Base-by-base conservation (phyloP, 2,797 vertebrate genomes). In the Botia almorhae region DNA sequence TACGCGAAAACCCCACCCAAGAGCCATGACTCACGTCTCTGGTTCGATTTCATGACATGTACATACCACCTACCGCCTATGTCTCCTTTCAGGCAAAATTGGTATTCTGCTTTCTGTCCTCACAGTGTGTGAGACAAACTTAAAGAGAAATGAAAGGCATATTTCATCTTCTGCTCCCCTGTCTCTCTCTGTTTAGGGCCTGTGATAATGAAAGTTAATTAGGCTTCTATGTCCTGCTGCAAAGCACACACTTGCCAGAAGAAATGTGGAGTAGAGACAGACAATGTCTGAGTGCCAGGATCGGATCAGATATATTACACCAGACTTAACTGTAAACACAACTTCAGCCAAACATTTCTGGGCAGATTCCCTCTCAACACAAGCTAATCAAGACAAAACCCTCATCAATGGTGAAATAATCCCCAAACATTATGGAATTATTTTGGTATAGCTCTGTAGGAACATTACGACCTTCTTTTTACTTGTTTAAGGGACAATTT, bases 161-260 rank as follows among this genome's bases (percentile, higher is more conserved):
- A 74, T 81, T 75, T 72, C 58, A 58, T 79, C 68, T 69, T 69
- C 53, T 50, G 26, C 71, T 14, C 68, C 60, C 33, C 23, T 60
- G 71, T 68, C 78, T 82, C 55, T 65, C 55, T 85, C 86, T 84
- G 82, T 88, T 90, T 87, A 84, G 87, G 86, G 85, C 80, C 78
- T 70, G 83, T 83, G 88, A 89, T 90, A 91, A 93, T 91, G 86
- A 89, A 90, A 92, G 86, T 88, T 81, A 91, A 93, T 92, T 91
- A 91, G 78, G 80, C 85, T 78, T 74, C 53, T 68, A 68, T 84
- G 86, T 87, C 89, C 78, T 87, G 84, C 84, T 82, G 78, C 82
- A 74, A 58, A 74, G 72, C 78, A 67, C 33, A 67, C 51, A 48
- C 69, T 74, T 69, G 78, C 69, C 76, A 82, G 81, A 73, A 63